phyloP scores from a whole-genome alignment of 2,113 vertebrate species.

The Zosterops pallidus region DNA sequence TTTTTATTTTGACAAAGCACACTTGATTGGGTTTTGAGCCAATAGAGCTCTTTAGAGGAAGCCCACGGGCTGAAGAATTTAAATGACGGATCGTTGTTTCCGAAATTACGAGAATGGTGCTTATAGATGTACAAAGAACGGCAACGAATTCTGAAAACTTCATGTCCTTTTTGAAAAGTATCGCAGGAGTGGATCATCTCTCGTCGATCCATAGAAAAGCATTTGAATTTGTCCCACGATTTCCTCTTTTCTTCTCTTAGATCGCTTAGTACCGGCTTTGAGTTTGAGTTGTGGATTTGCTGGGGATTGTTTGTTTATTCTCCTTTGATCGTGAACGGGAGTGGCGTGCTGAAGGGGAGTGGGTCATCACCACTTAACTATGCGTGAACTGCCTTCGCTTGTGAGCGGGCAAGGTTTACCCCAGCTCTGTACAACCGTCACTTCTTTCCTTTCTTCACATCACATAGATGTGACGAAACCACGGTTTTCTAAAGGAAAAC shows the following conservation, averaged over 20 bases:
- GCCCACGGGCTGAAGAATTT: accelerated
- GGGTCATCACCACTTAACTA: background rate
- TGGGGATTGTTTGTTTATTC: background rate
- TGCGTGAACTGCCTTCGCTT: accelerated
- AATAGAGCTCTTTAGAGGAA: background rate
- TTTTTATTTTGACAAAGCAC: background rate
- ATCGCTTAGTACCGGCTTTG: background rate
- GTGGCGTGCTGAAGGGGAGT: too few species aligned
- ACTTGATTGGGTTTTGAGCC: background rate
- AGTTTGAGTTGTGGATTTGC: background rate
- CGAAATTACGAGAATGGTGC: too few species aligned
- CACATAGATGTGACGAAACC: accelerated
- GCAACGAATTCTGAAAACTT: background rate
- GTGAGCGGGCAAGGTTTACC: background rate
- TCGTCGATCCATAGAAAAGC: accelerated
- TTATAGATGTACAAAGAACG: accelerated
- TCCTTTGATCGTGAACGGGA: background rate
- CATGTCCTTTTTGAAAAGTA: accelerated
- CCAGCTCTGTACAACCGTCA: background rate
- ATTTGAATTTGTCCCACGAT: accelerated
- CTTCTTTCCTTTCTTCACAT: background rate
- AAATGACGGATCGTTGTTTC: accelerated
- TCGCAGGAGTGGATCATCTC: accelerated
- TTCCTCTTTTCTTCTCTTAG: background rate
- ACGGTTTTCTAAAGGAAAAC: background rate